These are phyloP conservation scores for Petroica traversi DNA, from an alignment of 2,113 vertebrate genomes.

Conservation along the genomic window DNA sequence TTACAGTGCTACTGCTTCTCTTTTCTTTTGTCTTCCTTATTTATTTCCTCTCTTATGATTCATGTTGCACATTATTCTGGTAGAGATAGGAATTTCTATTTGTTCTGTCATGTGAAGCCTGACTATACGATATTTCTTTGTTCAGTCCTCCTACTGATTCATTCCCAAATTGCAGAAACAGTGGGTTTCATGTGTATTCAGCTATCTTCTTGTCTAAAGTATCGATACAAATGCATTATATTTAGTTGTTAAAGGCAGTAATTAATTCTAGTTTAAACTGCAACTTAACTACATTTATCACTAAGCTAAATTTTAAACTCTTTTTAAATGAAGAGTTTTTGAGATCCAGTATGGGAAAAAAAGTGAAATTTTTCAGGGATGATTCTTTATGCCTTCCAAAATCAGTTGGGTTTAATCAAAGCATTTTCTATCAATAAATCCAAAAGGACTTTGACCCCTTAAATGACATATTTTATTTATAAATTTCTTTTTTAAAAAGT, in stretches of 20 bases:
- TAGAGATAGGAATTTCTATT: background rate
- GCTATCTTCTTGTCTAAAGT: slow-evolving; percentile 13
- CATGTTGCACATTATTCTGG: background rate
- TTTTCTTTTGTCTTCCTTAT: background rate
- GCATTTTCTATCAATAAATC: background rate
- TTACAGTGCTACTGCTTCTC: background rate
- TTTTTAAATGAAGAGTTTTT: background rate
- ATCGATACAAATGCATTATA: background rate
- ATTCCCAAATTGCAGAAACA: background rate
- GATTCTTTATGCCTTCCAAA: background rate
- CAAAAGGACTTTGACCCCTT: background rate
- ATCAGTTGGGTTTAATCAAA: background rate
- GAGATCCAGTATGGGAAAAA: background rate
- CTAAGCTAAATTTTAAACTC: background rate
- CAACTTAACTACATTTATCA: background rate
- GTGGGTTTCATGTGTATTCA: background rate
- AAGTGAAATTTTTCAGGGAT: background rate
- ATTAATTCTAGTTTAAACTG: slow-evolving; percentile 1
- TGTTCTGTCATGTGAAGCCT: slow-evolving; percentile 32
- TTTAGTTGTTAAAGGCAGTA: slow-evolving; percentile 8
- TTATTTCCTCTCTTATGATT: slow-evolving; percentile 15
- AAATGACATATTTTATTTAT: background rate
- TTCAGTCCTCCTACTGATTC: slow-evolving; percentile 16
- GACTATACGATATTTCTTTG: slow-evolving; percentile 22
- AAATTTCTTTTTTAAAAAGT: background rate